Evolutionary conservation across 2,797 vertebrate genomes (phyloP), one percentile per base, ranked within the genome.

Genomic region (Falco concolor): DNA sequence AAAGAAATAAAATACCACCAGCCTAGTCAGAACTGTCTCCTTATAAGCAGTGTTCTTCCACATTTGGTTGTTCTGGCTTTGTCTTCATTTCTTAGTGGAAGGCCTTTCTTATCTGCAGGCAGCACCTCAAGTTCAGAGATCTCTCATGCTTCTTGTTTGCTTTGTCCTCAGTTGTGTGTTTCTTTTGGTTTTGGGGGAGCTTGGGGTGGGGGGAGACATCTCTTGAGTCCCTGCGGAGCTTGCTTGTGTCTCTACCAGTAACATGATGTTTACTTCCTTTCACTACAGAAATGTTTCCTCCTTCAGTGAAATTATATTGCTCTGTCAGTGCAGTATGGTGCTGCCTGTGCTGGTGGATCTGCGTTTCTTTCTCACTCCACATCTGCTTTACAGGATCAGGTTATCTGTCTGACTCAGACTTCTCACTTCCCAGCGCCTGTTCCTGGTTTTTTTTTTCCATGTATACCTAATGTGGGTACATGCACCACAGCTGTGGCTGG

Each of bases 361-460:
- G 30, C 44, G 22, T 90, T 93, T 93, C 79, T 81, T 91, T 92
- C 69, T 87, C 61, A 38, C 54, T 57, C 36, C 74, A 88, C 87
- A 91, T 96, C 85, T 94, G 87, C 59, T 94, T 91, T 70, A 22
- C 40, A 63, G 79, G 69, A 84, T 91, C 70, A 24, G 67, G 56
- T 94, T 97, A 16, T 88, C 79, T 87, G 63, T 79, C 64, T 54
- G 63, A 86, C 34, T 88, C 83, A 84, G 83, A 68, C 70, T 93
- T 94, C 81, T 90, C 94, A 50, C 81, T 94, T 93, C 68, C 84
- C 70, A 1, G 0, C 89, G 86, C 47, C 70, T 82, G 54, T 84
- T 94, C 50, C 86, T 57, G 34, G 0, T 36, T 10, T 54, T 69
- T 68, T 90, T 86, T 27, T 13, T 7, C 42, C 5, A 1, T 79